phyloP scores from a whole-genome alignment of 2,888 invertebrate species.

The Noctua janthe region DNA sequence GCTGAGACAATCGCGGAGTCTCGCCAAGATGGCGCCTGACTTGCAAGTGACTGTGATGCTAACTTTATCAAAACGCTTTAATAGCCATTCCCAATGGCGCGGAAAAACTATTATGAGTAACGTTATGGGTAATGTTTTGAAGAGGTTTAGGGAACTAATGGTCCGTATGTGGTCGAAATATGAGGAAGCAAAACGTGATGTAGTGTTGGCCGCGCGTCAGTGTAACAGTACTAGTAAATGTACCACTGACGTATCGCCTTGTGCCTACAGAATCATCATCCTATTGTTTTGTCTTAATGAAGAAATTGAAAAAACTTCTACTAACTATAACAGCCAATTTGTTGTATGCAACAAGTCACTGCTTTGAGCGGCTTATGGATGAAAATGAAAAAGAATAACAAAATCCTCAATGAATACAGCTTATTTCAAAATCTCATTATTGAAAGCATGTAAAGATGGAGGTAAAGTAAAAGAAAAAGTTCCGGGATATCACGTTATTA shows the following conservation, averaged over 20 bases:
- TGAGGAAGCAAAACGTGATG: background rate
- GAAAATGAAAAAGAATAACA: background rate
- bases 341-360: background rate
- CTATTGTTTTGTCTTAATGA: background rate
- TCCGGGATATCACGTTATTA: constrained; percentile 15
- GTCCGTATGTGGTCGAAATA: background rate
- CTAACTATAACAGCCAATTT: background rate
- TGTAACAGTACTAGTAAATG: background rate
- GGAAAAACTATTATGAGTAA: constrained; percentile 27
- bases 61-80: constrained; percentile 56
- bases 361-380: background rate
- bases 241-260: background rate
- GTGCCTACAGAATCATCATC: background rate
- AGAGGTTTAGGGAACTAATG: background rate
- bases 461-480: constrained; percentile 8
- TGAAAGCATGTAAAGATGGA: constrained; percentile 15
- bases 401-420: background rate
- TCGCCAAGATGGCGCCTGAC: constrained; percentile 62
- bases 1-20: constrained; percentile 61
- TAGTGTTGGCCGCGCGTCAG: background rate
- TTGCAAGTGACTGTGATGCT: constrained; percentile 25
- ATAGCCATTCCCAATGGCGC: constrained; percentile 23
- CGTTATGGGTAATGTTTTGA: constrained; percentile 7
- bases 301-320: background rate
- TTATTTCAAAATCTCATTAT: constrained; percentile 17